These are phyloP conservation scores for Hemistola chrysoprasaria DNA, from an alignment of 2,888 invertebrate species.

Conservation along the genomic window DNA sequence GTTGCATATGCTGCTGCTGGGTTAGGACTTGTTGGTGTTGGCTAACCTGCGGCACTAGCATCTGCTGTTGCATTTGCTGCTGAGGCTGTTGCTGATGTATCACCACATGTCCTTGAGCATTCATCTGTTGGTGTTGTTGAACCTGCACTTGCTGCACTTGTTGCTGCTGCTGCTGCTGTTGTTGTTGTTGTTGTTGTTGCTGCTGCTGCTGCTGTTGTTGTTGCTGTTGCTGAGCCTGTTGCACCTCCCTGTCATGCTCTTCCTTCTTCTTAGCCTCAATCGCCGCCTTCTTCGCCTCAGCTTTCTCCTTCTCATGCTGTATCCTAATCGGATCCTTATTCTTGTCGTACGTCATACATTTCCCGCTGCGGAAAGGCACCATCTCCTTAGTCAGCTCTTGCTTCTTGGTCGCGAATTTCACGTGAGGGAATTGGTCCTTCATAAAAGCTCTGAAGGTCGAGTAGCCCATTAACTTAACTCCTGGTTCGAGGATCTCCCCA, in stretches of 20 bases:
- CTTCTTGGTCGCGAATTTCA: conserved; percentile 86
- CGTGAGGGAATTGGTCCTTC: conserved; percentile 91
- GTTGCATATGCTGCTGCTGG: conserved; percentile 76
- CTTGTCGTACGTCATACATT: conserved; percentile 78
- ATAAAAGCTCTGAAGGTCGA: conserved; percentile 91
- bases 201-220: conserved; percentile 67
- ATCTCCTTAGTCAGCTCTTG: conserved; percentile 73
- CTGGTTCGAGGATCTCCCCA: conserved; percentile 86
- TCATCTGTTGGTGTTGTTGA: conserved; percentile 72
- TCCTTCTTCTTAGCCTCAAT: conserved; percentile 77
- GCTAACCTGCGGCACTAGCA: conserved; percentile 75
- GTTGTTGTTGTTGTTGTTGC: conserved; percentile 47
- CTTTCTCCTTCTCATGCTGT: conserved; percentile 76
- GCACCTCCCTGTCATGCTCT: conserved; percentile 71
- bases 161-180: too few species aligned
- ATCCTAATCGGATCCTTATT: conserved; percentile 76
- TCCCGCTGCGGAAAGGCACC: conserved; percentile 79
- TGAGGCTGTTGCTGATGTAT: conserved; percentile 69
- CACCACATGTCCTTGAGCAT: conserved; percentile 66
- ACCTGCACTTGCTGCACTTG: conserved; percentile 68
- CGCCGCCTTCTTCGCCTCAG: conserved; percentile 76
- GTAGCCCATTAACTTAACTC: conserved; percentile 89
- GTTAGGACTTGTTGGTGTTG: conserved; percentile 77
- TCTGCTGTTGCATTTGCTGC: conserved; percentile 70
- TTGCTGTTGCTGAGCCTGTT: conserved; percentile 60